A percentile compares a stretch with the other conserved stretches of the same genome.
These are phyloP conservation scores for Paralinhomoeus sp. DNA, from an alignment of 2,888 invertebrate genomes.

Conservation along the genomic window DNA sequence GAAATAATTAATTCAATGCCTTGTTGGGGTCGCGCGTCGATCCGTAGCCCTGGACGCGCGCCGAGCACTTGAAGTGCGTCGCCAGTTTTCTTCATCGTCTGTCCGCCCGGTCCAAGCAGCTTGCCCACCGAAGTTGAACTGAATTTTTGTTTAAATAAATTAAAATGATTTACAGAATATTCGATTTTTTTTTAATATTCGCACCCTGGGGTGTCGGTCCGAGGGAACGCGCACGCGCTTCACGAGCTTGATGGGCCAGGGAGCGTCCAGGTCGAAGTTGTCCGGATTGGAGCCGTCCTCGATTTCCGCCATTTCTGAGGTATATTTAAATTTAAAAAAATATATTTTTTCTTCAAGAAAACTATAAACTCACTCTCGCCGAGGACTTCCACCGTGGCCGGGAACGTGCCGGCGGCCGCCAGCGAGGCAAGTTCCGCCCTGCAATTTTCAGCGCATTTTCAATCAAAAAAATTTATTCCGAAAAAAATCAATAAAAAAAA, in stretches of 20 bases:
- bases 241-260: conserved; percentile 20
- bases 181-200: too few species aligned
- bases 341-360: too few species aligned
- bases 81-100: conserved; percentile 21
- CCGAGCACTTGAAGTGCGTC: conserved; percentile 21
- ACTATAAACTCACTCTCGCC: too few species aligned
- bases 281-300: conserved; percentile 22
- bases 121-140: conserved; percentile 26
- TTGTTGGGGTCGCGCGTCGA: conserved; percentile 21
- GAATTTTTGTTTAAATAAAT: too few species aligned
- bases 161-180: too few species aligned
- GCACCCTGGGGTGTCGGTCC: conserved; percentile 20
- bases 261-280: conserved; percentile 23
- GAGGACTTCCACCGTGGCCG: too few species aligned
- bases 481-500: too few species aligned
- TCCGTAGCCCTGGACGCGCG: conserved; percentile 23
- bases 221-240: conserved; percentile 22
- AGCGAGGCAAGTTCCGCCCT: too few species aligned
- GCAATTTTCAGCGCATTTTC: too few species aligned
- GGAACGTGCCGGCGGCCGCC: background rate
- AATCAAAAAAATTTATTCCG: too few species aligned
- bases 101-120: conserved; percentile 22
- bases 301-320: conserved; percentile 15
- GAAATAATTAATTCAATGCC: too few species aligned
- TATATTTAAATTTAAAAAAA: too few species aligned